phyloP scores from a whole-genome alignment of 2,888 invertebrate species.

The Eupeodes luniger region DNA sequence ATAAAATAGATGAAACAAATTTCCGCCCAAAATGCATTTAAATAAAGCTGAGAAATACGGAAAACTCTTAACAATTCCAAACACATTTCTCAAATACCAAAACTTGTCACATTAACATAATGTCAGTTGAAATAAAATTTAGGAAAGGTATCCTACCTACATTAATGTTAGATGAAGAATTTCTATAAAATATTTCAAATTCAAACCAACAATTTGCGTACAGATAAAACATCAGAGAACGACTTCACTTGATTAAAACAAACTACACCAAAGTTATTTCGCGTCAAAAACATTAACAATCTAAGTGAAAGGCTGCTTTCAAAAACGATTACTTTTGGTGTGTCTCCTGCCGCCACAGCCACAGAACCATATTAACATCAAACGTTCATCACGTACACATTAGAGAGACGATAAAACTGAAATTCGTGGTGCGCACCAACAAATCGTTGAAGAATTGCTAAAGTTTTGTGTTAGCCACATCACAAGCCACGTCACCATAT shows the following conservation, averaged over 20 bases:
- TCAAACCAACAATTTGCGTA: slow-evolving; percentile 6
- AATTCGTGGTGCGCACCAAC: slow-evolving; percentile 64
- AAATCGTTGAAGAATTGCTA: slow-evolving; percentile 52
- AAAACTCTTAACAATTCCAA: too few species aligned
- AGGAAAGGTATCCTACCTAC: not conserved
- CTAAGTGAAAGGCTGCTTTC: slow-evolving; percentile 37
- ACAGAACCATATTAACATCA: slow-evolving; percentile 58
- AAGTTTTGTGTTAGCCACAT: slow-evolving; percentile 61
- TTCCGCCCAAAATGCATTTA: too few species aligned
- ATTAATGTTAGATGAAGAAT: too few species aligned
- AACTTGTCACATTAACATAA: too few species aligned
- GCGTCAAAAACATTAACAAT: slow-evolving; percentile 30
- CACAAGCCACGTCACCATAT: slow-evolving; percentile 38
- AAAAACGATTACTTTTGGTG: slow-evolving; percentile 43
- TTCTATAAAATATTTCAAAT: slow-evolving; percentile 9
- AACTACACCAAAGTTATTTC: slow-evolving; percentile 55
- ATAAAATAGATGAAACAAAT: too few species aligned
- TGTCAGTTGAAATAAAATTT: not conserved
- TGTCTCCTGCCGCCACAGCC: slow-evolving; percentile 14
- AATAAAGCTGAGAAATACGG: too few species aligned
- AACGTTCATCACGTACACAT: slow-evolving; percentile 66
- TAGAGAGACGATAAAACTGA: slow-evolving; percentile 55
- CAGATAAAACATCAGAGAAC: not conserved
- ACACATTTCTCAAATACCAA: too few species aligned
- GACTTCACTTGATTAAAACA: slow-evolving; percentile 36